Percentiles rank a stretch among this genome's conserved stretches.
phyloP scores from a whole-genome alignment of 2,888 invertebrate genomes.

The Quadroppia sp. region DNA sequence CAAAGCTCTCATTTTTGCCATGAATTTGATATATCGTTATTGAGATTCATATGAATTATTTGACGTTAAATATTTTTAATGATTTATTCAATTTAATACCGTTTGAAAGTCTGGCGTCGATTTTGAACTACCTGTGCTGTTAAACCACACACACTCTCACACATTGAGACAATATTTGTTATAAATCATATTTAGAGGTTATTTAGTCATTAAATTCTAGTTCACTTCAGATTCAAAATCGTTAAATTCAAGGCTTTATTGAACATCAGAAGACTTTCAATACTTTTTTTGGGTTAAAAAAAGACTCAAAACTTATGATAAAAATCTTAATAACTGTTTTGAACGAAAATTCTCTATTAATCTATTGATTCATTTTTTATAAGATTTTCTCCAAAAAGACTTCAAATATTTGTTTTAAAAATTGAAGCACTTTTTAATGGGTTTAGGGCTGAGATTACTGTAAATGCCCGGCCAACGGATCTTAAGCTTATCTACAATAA shows the following conservation, averaged over 20 bases:
- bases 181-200: not conserved
- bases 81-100: not conserved
- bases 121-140: not conserved
- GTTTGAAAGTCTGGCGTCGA: not conserved
- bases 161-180: not conserved
- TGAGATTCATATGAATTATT: not conserved
- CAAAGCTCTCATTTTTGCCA: not conserved
- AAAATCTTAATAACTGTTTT: too few species aligned
- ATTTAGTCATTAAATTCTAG: slow-evolving; percentile 15
- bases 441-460: too few species aligned
- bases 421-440: too few species aligned
- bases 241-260: not conserved
- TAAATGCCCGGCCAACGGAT: too few species aligned
- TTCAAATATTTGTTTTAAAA: too few species aligned
- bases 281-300: too few species aligned
- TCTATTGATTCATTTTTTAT: too few species aligned
- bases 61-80: not conserved
- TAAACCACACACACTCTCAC: not conserved
- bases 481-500: too few species aligned
- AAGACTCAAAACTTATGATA: too few species aligned
- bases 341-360: too few species aligned
- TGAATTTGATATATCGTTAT: not conserved
- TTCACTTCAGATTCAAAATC: not conserved
- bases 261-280: too few species aligned
- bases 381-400: too few species aligned